Base-by-base conservation (phyloP, 2,888 invertebrate species). In the Agonopterix heracliana region DNA sequence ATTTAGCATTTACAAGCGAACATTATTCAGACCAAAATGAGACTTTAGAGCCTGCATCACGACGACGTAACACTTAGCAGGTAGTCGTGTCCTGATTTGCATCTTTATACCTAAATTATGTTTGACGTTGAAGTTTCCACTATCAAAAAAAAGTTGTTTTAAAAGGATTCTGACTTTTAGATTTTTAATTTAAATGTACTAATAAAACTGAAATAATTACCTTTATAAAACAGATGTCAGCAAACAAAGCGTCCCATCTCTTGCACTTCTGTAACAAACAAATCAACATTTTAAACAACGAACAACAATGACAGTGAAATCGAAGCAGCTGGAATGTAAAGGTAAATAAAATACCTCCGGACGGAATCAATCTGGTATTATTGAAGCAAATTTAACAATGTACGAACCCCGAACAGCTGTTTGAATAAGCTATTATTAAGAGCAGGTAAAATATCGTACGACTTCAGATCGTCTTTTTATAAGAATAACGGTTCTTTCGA, bases 201-300 rank as follows among this genome's bases (percentile, higher is more conserved):
- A 26, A 26, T 5, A 26, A 26, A 26, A 26, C 26, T 5, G 5
- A 26, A 26, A 26, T 26, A 26, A 26, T 76, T 60, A 83, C 87
- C 81, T 79, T 73, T 68, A 66, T 64, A 64, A 58, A 57, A 63
- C 65, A 69, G 70, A 70, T 69, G 70, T 75, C 73, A 74, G 68
- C 72, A 70, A 65, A 58, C 66, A 66, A 67, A 71, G 69, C 85
- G 85, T 86, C 74, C 77, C 83, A 75, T 69, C 69, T 69, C 71
- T 68, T 85, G 87, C 87, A 86, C 87, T 74, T 70, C 87, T 86
- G 82, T 49, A 85, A 84, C 75, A 83, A 81, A 55, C 61, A 61
- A 62, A 50, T 34, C 10, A 9, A 38, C n/a, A n/a, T 38, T 38
- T 38, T 38, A 46, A 41, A 26, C 10, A 17, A 40, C 10, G 12